Evolutionary conservation across 2,888 invertebrate genomes (phyloP).

Genomic region (Trissolcus japonicus): DNA sequence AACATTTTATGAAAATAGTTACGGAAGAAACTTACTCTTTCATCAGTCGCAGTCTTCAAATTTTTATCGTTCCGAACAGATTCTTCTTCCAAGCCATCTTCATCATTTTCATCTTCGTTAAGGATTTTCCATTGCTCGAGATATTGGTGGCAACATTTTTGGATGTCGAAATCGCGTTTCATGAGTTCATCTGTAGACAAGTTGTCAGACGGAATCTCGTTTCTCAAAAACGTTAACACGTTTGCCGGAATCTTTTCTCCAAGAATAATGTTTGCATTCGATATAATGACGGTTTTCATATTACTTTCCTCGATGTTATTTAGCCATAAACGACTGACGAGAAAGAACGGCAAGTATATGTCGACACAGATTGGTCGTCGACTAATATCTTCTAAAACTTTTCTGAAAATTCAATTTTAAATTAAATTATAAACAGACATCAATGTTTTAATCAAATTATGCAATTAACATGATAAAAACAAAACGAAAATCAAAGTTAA

Average conservation of each 20-base stretch:
- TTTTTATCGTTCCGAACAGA: neutral
- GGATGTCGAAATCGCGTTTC: neutral
- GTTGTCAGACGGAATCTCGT: neutral
- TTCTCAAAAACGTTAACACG: conserved; percentile 1
- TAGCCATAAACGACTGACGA: conserved; percentile 4
- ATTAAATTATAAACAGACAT: neutral
- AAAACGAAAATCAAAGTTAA: neutral
- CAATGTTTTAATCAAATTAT: neutral
- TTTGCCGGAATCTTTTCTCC: conserved; percentile 2
- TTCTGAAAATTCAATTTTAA: conserved; percentile 5
- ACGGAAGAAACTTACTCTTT: neutral
- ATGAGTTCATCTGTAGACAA: neutral
- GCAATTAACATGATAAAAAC: neutral
- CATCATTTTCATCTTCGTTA: neutral
- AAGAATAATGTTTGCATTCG: neutral
- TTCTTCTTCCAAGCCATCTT: neutral
- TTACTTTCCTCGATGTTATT: neutral
- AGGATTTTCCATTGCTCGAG: conserved; percentile 2
- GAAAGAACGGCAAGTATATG: conserved; percentile 1
- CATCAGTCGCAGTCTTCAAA: neutral
- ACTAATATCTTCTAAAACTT: conserved; percentile 6
- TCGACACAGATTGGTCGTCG: neutral
- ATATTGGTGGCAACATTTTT: conserved; percentile 2
- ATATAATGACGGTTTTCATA: neutral
- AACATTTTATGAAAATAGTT: neutral